Evolutionary conservation across 2,797 vertebrate genomes (phyloP), one percentile per base, ranked within the genome.

Genomic region (Argya squamiceps): DNA sequence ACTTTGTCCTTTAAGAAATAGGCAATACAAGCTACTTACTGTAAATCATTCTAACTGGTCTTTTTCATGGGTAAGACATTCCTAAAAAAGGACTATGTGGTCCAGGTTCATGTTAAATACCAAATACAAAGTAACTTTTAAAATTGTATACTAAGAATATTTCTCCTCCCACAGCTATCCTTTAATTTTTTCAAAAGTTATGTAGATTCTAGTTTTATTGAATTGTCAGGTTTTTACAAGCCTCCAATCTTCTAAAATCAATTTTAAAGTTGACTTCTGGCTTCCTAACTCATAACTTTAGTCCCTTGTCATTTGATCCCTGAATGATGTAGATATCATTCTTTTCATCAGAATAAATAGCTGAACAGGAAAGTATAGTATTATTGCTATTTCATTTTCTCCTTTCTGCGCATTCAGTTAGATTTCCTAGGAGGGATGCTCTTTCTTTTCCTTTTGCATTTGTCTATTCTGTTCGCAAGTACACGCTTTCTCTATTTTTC

Each of bases 311-410:
- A 63, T 78, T 88, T 85, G 22, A 64, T 82, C 84, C 19, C 30
- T 60, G 59, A 91, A 82, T 90, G 77, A 78, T 75, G 44, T 32
- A 93, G 58, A 47, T 91, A 94, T 67, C 17, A 71, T 64, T 89
- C 12, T 74, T 94, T 91, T 91, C 9, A 89, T 86, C 37, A 36
- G 76, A 92, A 94, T 63, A 96, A 91, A 79, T 76, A 86, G 32
- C 60, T 82, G 87, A 95, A 73, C 20, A 88, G 44, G 41, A 79
- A n/a, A 58, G 30, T 20, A 49, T 67, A 81, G 58, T 67, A 84
- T 84, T 82, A 92, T 63, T 84, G 21, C 21, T 65, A 47, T 88
- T 94, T 94, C 58, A 50, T 91, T 93, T 74, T 88, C 64, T 84
- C 21, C 36, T 74, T 89, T 91, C 59, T 89, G n/a, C 78, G 89